Base-by-base conservation (phyloP, 64 coral and sea anemone genomes). In the Porites australiensis region DNA sequence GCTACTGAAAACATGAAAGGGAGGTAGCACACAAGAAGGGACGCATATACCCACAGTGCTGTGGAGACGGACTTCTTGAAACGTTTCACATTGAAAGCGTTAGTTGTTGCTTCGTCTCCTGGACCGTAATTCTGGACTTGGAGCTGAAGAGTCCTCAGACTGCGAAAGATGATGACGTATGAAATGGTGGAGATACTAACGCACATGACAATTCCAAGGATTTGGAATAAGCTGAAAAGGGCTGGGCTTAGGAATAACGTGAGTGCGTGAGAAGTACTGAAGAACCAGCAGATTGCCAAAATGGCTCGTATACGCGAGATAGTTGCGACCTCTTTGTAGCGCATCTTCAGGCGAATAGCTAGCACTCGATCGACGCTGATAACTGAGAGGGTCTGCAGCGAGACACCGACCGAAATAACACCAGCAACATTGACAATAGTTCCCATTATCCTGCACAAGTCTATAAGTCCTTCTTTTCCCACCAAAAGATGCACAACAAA, bases 361-460 rank as follows among this genome's bases (percentile, higher is more conserved):
- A 73, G 70, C 6, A 73, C 70, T 73, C 70, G 70, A 37, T 73
- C 70, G 4, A 73, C 70, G 44, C 70, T 73, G 70, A 44, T 73
- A 13, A 46, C 27, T 73, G 27, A 13, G n/a, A 73, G 70, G 14
- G n/a, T 73, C 70, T 73, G 70, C 22, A 73, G 44, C 10, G 70
- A 73, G 4, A 73, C 27, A 8, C 70, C 70, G 8, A 73, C 70
- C 37, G 23, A 73, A 10, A 73, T 73, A 3, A 73, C 70, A 13
- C 70, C 8, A 15, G 44, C 13, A 13, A 73, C 44, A 73, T 46
- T 45, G 9, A 47, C 8, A 11, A 73, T 73, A 13, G 12, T 46
- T 44, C 27, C 70, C 5, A 73, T 11, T 45, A 55, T 5, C 10
- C 2, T 0, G 53, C 53, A 55, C 53, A 55, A 7, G 53, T 55